Conservation (phyloP, 2,113 vertebrate genomes). For the Sander lucioperca region DNA sequence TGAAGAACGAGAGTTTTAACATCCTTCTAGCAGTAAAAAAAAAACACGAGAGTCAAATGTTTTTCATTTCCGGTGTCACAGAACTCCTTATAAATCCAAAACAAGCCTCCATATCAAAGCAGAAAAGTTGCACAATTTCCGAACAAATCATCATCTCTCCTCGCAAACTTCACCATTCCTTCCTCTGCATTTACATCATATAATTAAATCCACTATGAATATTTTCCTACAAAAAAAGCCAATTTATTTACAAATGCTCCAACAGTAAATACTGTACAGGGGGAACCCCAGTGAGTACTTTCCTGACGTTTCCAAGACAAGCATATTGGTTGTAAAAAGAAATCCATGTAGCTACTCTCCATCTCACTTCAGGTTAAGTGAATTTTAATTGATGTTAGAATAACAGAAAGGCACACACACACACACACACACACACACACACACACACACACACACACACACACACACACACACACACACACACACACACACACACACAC, state of each 20-base stretch:
- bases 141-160: slow-evolving; percentile 21
- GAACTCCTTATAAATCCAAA: not conserved
- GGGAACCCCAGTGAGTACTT: slow-evolving; percentile 34
- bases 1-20: not conserved
- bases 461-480: too few relatives aligned
- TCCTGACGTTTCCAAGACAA: slow-evolving; percentile 49
- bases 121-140: slow-evolving; percentile 49
- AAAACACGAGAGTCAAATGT: slow-evolving; percentile 10
- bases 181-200: slow-evolving; percentile 62
- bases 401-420: slow-evolving; percentile 24
- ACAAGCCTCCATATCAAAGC: slow-evolving; percentile 20
- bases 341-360: slow-evolving; percentile 9
- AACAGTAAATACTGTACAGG: slow-evolving; percentile 4
- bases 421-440: not conserved
- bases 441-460: too few relatives aligned
- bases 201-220: slow-evolving; percentile 48
- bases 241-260: slow-evolving; percentile 48
- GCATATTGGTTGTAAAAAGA: not conserved
- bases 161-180: slow-evolving; percentile 50
- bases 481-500: too few relatives aligned
- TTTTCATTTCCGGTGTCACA: slow-evolving; percentile 19
- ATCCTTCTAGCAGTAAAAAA: not conserved
- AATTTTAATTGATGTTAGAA: slow-evolving; percentile 58
- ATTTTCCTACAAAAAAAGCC: slow-evolving; percentile 49
- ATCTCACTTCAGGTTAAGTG: slow-evolving; percentile 24